Base-by-base conservation (phyloP, 2,113 vertebrate species). In the Phrynosoma blainvillii region DNA sequence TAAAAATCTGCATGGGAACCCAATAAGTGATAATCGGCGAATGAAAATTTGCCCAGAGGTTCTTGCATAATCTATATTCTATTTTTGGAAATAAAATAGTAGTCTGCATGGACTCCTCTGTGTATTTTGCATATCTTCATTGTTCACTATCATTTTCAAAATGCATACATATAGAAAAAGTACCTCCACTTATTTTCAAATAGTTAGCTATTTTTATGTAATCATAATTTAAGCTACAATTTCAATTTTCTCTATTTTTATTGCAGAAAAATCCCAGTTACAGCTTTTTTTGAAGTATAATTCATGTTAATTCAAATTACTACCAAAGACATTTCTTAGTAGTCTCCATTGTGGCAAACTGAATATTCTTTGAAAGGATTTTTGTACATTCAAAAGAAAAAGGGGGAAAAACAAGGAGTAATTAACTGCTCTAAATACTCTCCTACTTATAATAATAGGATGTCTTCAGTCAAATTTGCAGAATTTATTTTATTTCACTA, bases 401-500 rank as follows among this genome's bases (percentile, higher is more conserved):
- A 32, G 94, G 80, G 54, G 89, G 96, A 95, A 62, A 62, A 96
- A 96, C 97, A 96, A 96, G 91, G 94, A 95, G 90, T 96, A 98
- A 97, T 97, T 97, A 98, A 97, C 96, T 97, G 95, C 97, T 97
- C 96, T 96, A 97, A 97, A 97, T 98, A 97, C 95, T 95, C 95
- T 97, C 97, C 96, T 94, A 97, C 96, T 97, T 98, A 97, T 97
- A 98, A 97, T 97, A 97, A 97, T 97, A 96, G 95, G 95, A 97
- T 97, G 94, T 97, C 97, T 98, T 97, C 97, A 95, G 94, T 97
- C 96, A 97, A 97, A 98, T 97, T 97, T 98, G 95, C 91, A 96
- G 95, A 97, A 97, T 98, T 98, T 98, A 97, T 98, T 98, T 98
- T 97, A 97, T 98, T 98, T 98, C 95, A 84, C 93, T 95, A 98